A percentile compares a stretch with the other conserved stretches of the same genome.
Conservation (phyloP, 30 jellyfish, hydroid and myxozoan genomes). For the Cassiopea xamachana region DNA sequence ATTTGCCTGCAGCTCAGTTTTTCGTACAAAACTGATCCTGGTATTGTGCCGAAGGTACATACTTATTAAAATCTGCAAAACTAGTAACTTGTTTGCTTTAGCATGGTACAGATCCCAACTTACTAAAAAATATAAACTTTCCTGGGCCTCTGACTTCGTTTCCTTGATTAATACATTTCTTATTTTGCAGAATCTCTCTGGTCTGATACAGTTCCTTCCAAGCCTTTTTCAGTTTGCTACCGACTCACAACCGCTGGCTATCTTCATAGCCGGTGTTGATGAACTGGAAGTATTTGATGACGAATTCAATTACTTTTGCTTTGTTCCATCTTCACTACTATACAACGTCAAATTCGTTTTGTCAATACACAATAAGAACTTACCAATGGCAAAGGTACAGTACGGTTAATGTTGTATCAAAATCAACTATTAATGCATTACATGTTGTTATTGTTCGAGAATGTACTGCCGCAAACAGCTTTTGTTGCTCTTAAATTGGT, state of each 20-base stretch:
- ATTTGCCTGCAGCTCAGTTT: slow-evolving; percentile 83
- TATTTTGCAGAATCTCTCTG: slow-evolving; percentile 52
- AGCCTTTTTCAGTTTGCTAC: slow-evolving; percentile 76
- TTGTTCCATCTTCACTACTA: slow-evolving; percentile 46
- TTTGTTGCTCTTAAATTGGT: too few relatives aligned
- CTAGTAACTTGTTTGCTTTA: too few relatives aligned
- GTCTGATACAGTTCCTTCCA: slow-evolving; percentile 58
- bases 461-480: too few relatives aligned
- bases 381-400: slow-evolving; percentile 38
- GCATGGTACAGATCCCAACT: too few relatives aligned
- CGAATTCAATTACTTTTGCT: slow-evolving; percentile 14
- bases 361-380: slow-evolving; percentile 42
- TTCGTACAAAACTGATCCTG: slow-evolving; percentile 82
- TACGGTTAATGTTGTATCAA: too few relatives aligned
- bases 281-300: slow-evolving; percentile 39
- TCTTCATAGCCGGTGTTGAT: slow-evolving; percentile 63
- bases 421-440: too few relatives aligned
- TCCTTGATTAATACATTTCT: neutral
- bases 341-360: slow-evolving; percentile 58
- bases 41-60: slow-evolving; percentile 84
- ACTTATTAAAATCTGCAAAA: too few relatives aligned
- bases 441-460: too few relatives aligned
- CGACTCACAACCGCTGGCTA: slow-evolving; percentile 83
- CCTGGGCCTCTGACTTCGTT: too few relatives aligned
- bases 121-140: too few relatives aligned